These are phyloP conservation scores for Cancer borealis DNA, from an alignment of 2,888 invertebrate species.

Conservation along the genomic window DNA sequence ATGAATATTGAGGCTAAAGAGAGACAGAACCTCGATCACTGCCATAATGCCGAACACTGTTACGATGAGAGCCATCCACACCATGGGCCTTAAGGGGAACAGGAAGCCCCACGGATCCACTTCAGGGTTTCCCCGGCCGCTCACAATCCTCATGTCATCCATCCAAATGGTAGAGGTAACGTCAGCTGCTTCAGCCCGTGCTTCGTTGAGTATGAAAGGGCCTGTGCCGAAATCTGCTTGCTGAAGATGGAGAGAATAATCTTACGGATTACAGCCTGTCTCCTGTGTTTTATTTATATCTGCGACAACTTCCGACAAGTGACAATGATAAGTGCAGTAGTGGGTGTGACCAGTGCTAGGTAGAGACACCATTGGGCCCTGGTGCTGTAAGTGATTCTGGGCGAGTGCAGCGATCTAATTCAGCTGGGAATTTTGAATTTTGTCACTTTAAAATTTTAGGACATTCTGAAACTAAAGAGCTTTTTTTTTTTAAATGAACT, in stretches of 20 bases:
- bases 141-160: conserved; percentile 49
- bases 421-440: too few species aligned
- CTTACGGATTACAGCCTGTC: too few species aligned
- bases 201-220: conserved; percentile 11
- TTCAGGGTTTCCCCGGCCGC: conserved; percentile 31
- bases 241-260: conserved; percentile 8
- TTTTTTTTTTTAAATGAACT: too few species aligned
- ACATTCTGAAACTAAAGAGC: too few species aligned
- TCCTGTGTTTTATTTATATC: too few species aligned
- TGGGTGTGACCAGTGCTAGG: not conserved
- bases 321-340: not conserved
- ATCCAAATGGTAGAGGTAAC: conserved; percentile 18
- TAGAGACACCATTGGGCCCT: too few species aligned
- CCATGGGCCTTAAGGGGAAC: conserved; percentile 53
- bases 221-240: conserved; percentile 57
- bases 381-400: too few species aligned
- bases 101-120: conserved; percentile 63
- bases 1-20: not conserved
- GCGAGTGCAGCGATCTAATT: too few species aligned
- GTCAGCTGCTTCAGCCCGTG: conserved; percentile 41
- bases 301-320: not conserved
- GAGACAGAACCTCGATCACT: not conserved
- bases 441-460: too few species aligned
- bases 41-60: conserved; percentile 31
- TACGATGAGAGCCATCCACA: conserved; percentile 50